A percentile compares a stretch with the other conserved stretches of the same genome.
Conservation (phyloP, 2,113 vertebrate genomes). For the Varanus komodoensis region DNA sequence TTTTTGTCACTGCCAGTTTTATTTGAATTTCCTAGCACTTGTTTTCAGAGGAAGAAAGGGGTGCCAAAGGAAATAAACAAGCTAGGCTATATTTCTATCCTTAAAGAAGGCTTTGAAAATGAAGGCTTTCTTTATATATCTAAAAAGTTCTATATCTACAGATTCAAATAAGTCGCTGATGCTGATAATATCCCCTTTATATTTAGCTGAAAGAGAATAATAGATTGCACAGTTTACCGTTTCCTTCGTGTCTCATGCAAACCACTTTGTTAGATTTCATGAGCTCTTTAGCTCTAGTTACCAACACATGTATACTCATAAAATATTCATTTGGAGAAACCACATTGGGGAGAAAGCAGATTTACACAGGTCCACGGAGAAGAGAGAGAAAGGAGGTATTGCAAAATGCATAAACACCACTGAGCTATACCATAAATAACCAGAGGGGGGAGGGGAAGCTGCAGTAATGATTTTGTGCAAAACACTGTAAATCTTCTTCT, state of each 20-base stretch:
- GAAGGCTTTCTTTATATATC: not conserved
- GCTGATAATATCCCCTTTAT: not conserved
- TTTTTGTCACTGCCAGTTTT: not conserved
- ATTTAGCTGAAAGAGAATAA: constrained; percentile 16
- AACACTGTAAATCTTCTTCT: not conserved
- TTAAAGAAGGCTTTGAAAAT: constrained; percentile 30
- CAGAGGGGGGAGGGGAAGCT: not conserved
- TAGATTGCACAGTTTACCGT: not conserved
- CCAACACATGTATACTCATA: constrained; percentile 28
- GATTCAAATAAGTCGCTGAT: not conserved
- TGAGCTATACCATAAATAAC: constrained; percentile 21
- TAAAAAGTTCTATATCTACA: constrained; percentile 2
- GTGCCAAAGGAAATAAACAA: not conserved
- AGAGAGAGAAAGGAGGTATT: constrained; percentile 28
- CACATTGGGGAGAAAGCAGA: constrained; percentile 23
- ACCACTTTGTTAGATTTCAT: constrained; percentile 30
- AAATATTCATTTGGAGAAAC: constrained; percentile 38
- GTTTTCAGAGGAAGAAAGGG: constrained; percentile 3
- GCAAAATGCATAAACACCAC: not conserved
- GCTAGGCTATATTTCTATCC: not conserved
- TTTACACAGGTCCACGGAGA: not conserved
- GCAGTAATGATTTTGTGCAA: not conserved
- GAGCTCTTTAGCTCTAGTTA: constrained; percentile 23
- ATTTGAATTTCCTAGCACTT: not conserved
- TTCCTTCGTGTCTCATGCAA: constrained; percentile 7